Base-by-base conservation (phyloP, 2,113 vertebrate species). In the Toxotes jaculatrix region DNA sequence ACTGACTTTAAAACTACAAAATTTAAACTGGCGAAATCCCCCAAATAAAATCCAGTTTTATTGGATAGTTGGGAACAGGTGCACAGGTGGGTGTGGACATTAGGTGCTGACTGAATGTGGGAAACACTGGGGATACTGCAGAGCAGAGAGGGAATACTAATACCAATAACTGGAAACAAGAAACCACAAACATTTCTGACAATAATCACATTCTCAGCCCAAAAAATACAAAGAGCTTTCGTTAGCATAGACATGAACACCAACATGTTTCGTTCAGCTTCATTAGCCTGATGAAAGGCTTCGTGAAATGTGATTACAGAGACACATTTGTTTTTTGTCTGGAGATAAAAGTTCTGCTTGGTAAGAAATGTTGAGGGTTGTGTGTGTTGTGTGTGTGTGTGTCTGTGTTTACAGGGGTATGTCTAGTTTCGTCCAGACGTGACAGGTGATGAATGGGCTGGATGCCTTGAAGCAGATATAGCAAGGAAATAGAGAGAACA, bases 401-500 rank as follows among this genome's bases (percentile, higher is more conserved):
- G 47, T 76, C n/a, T 78, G 45, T 72, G 21, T 42, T 57, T 36
- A 45, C 12, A 6, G 17, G 1, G 31, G 36, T 27, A 43, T 69
- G 45, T 78, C 36, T 43, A 38, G 31, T 67, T 51, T 64, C 4
- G 42, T 56, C 8, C 70, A 62, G 63, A 71, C 51, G 42, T 23
- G 57, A 55, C 68, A 76, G 49, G 49, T 77, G 78, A 82, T 74
- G 32, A 16, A 89, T 82, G 63, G 9, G 64, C 53, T 43, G 55
- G 0, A 59, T 55, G 43, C 42, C 53, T 51, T 53, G 63, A 70
- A 43, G 76, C 49, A 63, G 74, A 55, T 21, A 55, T 17, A 65
- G n/a, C 36, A 14, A 64, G 63, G 47, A 75, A 78, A 71, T 34
- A 2, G 77, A 67, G 21, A 56, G 61, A 62, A 7, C 43, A 32